A percentile compares a stretch with the other conserved stretches of the same genome.
Evolutionary conservation across 2,797 vertebrate species (phyloP).

Genomic region (Pipistrellus pipistrellus): DNA sequence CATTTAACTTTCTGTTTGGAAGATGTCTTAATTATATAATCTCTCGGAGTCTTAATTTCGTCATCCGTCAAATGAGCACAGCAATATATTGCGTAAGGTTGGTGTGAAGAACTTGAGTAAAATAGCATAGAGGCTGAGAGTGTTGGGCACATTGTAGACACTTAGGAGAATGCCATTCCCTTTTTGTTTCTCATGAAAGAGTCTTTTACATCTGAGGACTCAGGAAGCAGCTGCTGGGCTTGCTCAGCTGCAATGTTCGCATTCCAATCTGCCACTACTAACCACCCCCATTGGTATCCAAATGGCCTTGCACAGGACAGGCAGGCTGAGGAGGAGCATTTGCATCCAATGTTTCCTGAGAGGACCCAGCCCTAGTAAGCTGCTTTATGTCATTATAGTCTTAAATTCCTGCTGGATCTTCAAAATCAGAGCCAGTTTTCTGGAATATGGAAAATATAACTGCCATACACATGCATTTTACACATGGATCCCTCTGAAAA

Average conservation of each 20-base stretch:
- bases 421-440: conserved; percentile 21
- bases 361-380: not conserved
- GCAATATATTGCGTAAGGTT: not conserved
- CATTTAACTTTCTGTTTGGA: conserved; percentile 29
- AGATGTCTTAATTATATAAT: conserved; percentile 14
- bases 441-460: conserved; percentile 50
- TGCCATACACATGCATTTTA: not conserved
- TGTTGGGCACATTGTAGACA: not conserved
- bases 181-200: not conserved
- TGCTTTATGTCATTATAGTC: not conserved
- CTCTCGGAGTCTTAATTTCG: conserved; percentile 23
- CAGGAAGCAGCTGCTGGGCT: not conserved
- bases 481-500: not conserved
- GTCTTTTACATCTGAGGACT: not conserved
- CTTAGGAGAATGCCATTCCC: not conserved
- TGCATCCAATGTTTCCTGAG: conserved; percentile 17
- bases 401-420: conserved; percentile 49
- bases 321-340: not conserved
- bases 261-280: not conserved
- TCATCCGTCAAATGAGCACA: not conserved
- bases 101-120: conserved; percentile 40
- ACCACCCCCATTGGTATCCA: not conserved
- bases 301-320: not conserved
- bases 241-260: not conserved
- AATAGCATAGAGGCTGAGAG: not conserved